Evolutionary conservation across 2,113 vertebrate species (phyloP).

Genomic region (Callocephalon fimbriatum): DNA sequence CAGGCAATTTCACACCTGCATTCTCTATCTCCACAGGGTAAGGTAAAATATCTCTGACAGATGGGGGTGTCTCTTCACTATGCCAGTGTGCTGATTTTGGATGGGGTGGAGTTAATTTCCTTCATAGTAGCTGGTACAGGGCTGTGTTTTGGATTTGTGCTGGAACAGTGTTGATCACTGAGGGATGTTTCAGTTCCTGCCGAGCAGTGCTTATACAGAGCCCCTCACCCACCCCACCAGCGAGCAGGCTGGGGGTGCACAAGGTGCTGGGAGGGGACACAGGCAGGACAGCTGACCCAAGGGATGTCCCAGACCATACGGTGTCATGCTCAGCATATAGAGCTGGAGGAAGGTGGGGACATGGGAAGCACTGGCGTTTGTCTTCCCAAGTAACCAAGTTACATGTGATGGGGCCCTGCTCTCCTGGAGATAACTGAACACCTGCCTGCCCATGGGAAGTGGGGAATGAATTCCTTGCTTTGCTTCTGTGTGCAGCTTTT

Average conservation of each 20-base stretch:
- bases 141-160: not conserved
- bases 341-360: not conserved
- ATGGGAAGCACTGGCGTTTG: not conserved
- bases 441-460: not conserved
- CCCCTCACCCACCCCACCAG: not conserved
- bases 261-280: not conserved
- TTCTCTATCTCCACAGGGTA: not conserved
- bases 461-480: not conserved
- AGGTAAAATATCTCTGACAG: not conserved
- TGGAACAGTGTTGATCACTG: not conserved
- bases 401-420: not conserved
- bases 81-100: not conserved
- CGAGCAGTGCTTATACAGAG: not conserved
- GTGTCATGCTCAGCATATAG: not conserved
- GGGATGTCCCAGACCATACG: not conserved
- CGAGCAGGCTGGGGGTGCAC: not conserved
- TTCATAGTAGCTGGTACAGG: not conserved
- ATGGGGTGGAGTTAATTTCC: not conserved
- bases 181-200: not conserved
- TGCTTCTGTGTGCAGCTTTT: not conserved
- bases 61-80: not conserved
- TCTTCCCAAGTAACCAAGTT: not conserved
- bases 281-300: not conserved
- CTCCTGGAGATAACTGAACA: not conserved
- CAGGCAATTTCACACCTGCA: not conserved